Evolutionary conservation across 1,140 invertebrate genomes (phyloP).

Genomic region (Papilio xuthus): DNA sequence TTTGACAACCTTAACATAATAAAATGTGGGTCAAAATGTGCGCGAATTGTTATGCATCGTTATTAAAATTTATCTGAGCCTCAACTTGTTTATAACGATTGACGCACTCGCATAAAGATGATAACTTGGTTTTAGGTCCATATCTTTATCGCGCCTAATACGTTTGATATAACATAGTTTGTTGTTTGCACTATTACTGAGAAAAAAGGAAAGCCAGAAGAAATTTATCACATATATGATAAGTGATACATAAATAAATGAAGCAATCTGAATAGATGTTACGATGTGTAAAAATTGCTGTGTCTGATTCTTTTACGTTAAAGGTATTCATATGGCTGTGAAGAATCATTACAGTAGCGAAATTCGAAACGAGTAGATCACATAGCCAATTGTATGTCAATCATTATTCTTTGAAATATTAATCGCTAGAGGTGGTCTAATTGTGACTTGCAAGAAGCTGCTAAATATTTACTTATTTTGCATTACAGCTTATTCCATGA

Average conservation of each 20-base stretch:
- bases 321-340: no score
- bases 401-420: no score
- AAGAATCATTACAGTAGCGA: no score
- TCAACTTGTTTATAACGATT: background rate
- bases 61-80: background rate
- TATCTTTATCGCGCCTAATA: background rate
- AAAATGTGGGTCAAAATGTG: slow-evolving; percentile 4
- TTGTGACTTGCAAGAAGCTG: no score
- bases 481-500: background rate
- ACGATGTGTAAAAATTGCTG: no score
- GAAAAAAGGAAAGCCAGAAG: background rate
- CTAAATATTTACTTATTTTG: background rate
- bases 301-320: no score
- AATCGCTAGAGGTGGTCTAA: no score
- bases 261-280: background rate
- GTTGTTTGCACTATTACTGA: background rate
- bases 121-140: slow-evolving; percentile 2
- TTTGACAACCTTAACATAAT: background rate
- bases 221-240: background rate
- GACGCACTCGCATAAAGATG: background rate
- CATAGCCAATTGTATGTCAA: no score
- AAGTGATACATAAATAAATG: background rate
- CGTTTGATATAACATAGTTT: background rate
- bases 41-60: background rate
- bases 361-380: no score